A percentile compares a stretch with the other conserved stretches of the same genome.
Conservation (phyloP, 2,888 invertebrate genomes). For the Drosophila birchii region DNA sequence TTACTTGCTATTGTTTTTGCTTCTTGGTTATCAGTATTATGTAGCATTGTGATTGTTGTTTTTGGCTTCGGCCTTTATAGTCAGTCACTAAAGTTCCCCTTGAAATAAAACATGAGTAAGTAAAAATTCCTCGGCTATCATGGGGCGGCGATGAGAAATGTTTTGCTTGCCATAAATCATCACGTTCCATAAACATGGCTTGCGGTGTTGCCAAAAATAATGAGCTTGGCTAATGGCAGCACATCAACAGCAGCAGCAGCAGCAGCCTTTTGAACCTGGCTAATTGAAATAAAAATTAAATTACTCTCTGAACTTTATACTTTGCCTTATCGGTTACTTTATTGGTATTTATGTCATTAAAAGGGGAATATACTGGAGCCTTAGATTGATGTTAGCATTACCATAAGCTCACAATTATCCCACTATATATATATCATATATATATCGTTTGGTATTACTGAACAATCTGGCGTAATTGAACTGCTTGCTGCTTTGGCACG, state of each 20-base stretch:
- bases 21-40: conserved; percentile 49
- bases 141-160: conserved; percentile 45
- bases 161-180: conserved; percentile 59
- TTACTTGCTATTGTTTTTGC: conserved; percentile 9
- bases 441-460: background rate
- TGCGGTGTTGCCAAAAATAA: conserved; percentile 45
- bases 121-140: conserved; percentile 69
- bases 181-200: conserved; percentile 69
- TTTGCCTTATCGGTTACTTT: conserved; percentile 8
- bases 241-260: background rate
- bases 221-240: conserved; percentile 46
- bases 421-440: background rate
- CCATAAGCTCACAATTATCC: background rate
- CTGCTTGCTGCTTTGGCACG: conserved; percentile 34
- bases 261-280: conserved; percentile 35
- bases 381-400: conserved; percentile 10
- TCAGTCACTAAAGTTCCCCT: conserved; percentile 64
- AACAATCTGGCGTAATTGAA: conserved; percentile 36
- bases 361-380: background rate
- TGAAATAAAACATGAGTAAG: conserved; percentile 75
- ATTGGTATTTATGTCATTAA: conserved; percentile 2
- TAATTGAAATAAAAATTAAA: conserved; percentile 44
- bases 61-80: conserved; percentile 53
- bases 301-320: conserved; percentile 34
- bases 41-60: background rate